Base-by-base conservation (phyloP, 2,888 invertebrate genomes). In the Plutella xylostella region DNA sequence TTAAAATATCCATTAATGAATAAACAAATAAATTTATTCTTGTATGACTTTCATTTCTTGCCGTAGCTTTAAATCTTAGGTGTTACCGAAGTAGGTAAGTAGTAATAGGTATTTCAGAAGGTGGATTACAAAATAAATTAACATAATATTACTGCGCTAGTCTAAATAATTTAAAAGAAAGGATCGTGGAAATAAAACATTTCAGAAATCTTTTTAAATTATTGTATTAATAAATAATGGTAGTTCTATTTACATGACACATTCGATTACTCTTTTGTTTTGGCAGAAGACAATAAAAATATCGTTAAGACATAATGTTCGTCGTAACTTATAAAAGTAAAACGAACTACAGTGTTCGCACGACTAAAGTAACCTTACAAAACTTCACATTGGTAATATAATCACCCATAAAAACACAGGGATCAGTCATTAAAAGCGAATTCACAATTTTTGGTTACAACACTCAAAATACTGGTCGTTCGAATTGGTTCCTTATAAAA, bases 181-280 rank as follows among this genome's bases (percentile, higher is more conserved):
- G n/a, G n/a, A n/a, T n/a, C n/a, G n/a, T n/a, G n/a, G 34, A 65
- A 71, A 76, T 69, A 63, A 78, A 79, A 74, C 64, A 65, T 53
- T 31, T 22, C 45, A 25, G 1, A 56, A 43, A 52, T 63, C 63
- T 63, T 80, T 79, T 72, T 78, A 78, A 83, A 80, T 82, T 80
- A 83, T 82, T 82, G 80, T 83, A 83, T 83, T 83, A 83, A 83
- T 83, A 83, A 83, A 83, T 83, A 83, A 82, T 83, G 83, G 83
- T 83, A 83, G 83, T 78, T 83, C 73, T 83, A 83, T 83, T 82
- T 83, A 83, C 83, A 83, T 82, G 83, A 83, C 83, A 83, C 83
- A 79, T 77, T 75, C 66, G 74, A 74, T 75, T 75, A 72, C 67
- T 82, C 76, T 79, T 74, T 83, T 80, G 80, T 82, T 83, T 83